Conservation (phyloP, 2,888 invertebrate genomes). For the Idaea straminata region DNA sequence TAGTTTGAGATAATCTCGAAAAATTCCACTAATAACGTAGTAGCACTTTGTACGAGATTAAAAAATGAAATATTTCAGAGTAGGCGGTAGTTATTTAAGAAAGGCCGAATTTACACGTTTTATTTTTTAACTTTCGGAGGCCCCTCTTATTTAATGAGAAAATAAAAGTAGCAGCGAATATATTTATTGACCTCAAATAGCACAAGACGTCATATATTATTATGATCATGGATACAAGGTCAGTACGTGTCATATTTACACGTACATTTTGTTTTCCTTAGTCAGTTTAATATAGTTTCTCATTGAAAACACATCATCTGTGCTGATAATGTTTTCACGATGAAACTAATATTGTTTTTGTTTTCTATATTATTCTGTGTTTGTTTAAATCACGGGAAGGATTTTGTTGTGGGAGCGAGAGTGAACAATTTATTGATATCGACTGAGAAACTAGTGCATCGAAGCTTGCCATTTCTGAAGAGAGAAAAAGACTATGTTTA, state of each 20-base stretch:
- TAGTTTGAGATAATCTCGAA: background rate
- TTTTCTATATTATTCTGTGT: conserved; percentile 48
- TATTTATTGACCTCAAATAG: conserved; percentile 1
- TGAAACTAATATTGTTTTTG: conserved; percentile 48
- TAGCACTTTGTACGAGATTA: background rate
- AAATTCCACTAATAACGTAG: background rate
- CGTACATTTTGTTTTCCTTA: conserved; percentile 50
- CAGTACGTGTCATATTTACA: conserved; percentile 33
- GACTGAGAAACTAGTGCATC: conserved; percentile 58
- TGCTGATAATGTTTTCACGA: conserved; percentile 40
- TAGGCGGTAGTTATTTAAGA: background rate
- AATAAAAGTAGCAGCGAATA: background rate
- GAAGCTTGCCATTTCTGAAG: conserved; percentile 50
- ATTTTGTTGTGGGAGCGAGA: conserved; percentile 59
- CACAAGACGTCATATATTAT: conserved; percentile 2
- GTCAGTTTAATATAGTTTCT: conserved; percentile 30
- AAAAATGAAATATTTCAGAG: background rate
- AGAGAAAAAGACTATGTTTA: conserved; percentile 66
- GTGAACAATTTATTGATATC: conserved; percentile 65
- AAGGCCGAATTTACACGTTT: background rate
- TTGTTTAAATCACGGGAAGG: conserved; percentile 51
- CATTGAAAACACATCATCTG: conserved; percentile 42
- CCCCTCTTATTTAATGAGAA: background rate
- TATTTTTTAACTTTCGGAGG: background rate
- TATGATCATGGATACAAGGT: conserved; percentile 39